phyloP scores from a whole-genome alignment of 30 jellyfish, hydroid and myxozoan species.

The Aurelia sp. region DNA sequence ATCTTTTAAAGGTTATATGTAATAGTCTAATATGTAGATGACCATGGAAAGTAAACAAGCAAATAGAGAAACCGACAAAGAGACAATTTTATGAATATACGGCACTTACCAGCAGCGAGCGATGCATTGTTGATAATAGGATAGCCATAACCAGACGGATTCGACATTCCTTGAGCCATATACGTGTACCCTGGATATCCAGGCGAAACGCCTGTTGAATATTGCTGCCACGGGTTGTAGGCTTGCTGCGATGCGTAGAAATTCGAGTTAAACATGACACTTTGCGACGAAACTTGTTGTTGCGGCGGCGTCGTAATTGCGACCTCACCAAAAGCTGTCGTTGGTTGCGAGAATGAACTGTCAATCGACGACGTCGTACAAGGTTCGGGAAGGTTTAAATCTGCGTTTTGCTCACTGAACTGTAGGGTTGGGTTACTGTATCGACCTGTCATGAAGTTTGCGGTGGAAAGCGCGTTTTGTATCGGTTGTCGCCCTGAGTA shows the following conservation, averaged over 20 bases:
- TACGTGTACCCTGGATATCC: slow-evolving; percentile 63
- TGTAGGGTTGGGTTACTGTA: slow-evolving; percentile 27
- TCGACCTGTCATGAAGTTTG: slow-evolving; percentile 39
- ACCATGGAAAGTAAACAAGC: no score
- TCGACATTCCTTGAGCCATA: slow-evolving; percentile 55
- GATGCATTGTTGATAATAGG: slow-evolving; percentile 65
- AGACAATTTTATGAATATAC: no score
- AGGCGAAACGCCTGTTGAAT: slow-evolving; percentile 28
- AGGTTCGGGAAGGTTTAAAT: slow-evolving; percentile 61
- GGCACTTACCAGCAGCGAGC: slow-evolving; percentile 65
- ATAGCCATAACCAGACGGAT: slow-evolving; percentile 47
- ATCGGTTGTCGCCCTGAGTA: slow-evolving; percentile 54
- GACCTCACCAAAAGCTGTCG: slow-evolving; percentile 65
- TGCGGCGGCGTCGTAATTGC: slow-evolving; percentile 40
- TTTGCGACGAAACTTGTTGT: slow-evolving; percentile 68
- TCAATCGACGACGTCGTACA: slow-evolving; percentile 62
- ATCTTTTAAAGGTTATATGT: no score
- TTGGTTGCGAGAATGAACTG: slow-evolving; percentile 57
- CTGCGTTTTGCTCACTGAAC: slow-evolving; percentile 32
- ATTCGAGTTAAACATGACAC: slow-evolving; percentile 64
- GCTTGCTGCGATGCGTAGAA: slow-evolving; percentile 63
- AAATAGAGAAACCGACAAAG: no score
- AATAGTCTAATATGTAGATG: no score
- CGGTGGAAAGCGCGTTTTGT: slow-evolving; percentile 47
- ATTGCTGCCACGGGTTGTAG: slow-evolving; percentile 76